These are phyloP conservation scores for Melanotaenia boesemani DNA, from an alignment of 2,797 vertebrate genomes.

Conservation along the genomic window DNA sequence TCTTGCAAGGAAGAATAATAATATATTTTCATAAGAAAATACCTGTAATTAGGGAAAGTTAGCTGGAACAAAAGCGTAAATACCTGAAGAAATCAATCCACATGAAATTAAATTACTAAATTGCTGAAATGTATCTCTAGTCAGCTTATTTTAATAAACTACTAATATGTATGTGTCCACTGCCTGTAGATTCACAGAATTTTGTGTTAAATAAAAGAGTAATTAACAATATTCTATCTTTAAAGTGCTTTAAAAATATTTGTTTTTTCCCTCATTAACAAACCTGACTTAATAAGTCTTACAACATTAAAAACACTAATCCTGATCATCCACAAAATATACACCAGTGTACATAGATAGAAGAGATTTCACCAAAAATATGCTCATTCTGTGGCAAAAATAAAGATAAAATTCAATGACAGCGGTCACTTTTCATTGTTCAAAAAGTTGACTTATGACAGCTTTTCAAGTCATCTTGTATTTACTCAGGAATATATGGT, in stretches of 20 bases:
- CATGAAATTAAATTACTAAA: constrained; percentile 17
- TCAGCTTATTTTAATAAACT: constrained; percentile 15
- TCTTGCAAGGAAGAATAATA: constrained; percentile 65
- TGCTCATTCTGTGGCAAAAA: neutral
- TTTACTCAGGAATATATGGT: neutral
- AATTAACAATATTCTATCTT: neutral
- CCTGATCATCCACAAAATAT: neutral
- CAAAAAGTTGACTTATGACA: neutral
- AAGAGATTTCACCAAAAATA: neutral
- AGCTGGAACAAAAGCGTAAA: constrained; percentile 26
- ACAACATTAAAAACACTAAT: neutral
- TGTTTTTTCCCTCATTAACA: neutral
- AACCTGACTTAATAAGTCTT: neutral
- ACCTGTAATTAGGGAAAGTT: constrained; percentile 61
- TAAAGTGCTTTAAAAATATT: neutral
- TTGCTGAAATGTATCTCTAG: constrained; percentile 19
- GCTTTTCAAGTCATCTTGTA: neutral
- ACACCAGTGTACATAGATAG: neutral
- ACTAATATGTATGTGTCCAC: constrained; percentile 6
- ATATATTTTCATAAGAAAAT: constrained; percentile 65
- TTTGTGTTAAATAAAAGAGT: constrained; percentile 14
- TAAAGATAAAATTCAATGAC: neutral
- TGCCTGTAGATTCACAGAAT: constrained; percentile 15
- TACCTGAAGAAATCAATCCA: constrained; percentile 7
- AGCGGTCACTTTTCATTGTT: neutral